phyloP scores from a whole-genome alignment of 2,888 invertebrate species.

The Nysson spinosus region DNA sequence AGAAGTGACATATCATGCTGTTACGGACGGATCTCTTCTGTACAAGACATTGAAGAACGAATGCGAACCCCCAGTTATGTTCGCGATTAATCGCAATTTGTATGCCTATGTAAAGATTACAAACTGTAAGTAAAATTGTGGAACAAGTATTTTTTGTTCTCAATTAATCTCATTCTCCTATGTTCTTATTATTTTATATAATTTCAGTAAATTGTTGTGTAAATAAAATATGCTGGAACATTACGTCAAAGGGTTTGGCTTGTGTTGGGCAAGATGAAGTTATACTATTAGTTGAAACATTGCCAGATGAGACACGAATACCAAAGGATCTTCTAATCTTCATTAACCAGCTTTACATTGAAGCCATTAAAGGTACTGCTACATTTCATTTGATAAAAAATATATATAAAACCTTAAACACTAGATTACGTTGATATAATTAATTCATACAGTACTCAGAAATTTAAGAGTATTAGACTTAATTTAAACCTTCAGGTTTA shows the following conservation, averaged over 20 bases:
- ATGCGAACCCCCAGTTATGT: constrained; percentile 81
- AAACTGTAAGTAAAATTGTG: constrained; percentile 81
- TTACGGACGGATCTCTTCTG: constrained; percentile 79
- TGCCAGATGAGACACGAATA: constrained; percentile 81
- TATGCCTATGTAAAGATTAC: constrained; percentile 86
- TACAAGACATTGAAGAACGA: constrained; percentile 81
- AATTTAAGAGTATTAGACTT: too few species aligned
- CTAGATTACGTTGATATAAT: too few species aligned
- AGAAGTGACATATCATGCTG: constrained; percentile 80
- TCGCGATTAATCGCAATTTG: constrained; percentile 87
- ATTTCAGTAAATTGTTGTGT: constrained; percentile 87
- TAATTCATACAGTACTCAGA: too few species aligned
- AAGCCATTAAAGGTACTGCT: constrained; percentile 80
- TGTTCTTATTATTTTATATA: background rate
- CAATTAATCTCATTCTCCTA: too few species aligned
- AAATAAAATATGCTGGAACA: constrained; percentile 86
- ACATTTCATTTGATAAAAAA: background rate
- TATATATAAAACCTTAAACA: too few species aligned
- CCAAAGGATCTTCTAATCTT: constrained; percentile 88
- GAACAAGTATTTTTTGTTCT: too few species aligned
- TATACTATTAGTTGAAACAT: constrained; percentile 84
- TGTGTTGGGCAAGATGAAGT: constrained; percentile 91
- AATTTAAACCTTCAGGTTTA: too few species aligned
- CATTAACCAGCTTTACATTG: constrained; percentile 85
- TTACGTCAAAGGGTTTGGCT: constrained; percentile 86